phyloP scores from a whole-genome alignment of 2,888 invertebrate species.

The Drosophila engyochracea region DNA sequence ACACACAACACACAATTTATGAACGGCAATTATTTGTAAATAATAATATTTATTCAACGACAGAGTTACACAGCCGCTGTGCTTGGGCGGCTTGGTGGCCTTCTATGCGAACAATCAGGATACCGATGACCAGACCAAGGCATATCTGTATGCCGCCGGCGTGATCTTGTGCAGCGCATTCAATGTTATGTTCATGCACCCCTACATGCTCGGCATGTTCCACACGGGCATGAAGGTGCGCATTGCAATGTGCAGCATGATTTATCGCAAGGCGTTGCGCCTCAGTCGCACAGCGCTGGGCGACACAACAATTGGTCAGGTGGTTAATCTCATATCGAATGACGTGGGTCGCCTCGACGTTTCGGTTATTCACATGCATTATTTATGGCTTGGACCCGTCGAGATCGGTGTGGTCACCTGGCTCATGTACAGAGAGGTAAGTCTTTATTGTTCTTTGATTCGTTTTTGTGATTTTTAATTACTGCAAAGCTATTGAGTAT shows the following conservation, averaged over 20 bases:
- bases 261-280: constrained; percentile 89
- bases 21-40: constrained; percentile 31
- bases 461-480: not conserved
- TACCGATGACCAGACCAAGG: constrained; percentile 85
- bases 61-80: constrained; percentile 89
- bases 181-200: constrained; percentile 93
- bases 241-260: constrained; percentile 89
- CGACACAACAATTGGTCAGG: constrained; percentile 90
- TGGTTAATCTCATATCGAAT: constrained; percentile 97
- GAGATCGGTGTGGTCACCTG: constrained; percentile 92
- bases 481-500: not conserved
- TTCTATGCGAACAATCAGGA: constrained; percentile 86
- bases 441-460: constrained; percentile 26
- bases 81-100: constrained; percentile 88
- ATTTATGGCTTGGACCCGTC: constrained; percentile 95
- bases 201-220: constrained; percentile 92
- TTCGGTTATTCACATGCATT: constrained; percentile 95
- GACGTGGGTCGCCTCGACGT: constrained; percentile 91
- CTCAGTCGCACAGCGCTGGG: constrained; percentile 91
- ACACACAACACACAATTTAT: constrained; percentile 59
- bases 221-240: constrained; percentile 86
- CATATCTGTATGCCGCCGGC: constrained; percentile 91
- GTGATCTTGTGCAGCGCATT: constrained; percentile 91
- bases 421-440: constrained; percentile 90
- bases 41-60: constrained; percentile 11